phyloP scores from a whole-genome alignment of 2,797 vertebrate genomes.

The Vespertilio murinus region DNA sequence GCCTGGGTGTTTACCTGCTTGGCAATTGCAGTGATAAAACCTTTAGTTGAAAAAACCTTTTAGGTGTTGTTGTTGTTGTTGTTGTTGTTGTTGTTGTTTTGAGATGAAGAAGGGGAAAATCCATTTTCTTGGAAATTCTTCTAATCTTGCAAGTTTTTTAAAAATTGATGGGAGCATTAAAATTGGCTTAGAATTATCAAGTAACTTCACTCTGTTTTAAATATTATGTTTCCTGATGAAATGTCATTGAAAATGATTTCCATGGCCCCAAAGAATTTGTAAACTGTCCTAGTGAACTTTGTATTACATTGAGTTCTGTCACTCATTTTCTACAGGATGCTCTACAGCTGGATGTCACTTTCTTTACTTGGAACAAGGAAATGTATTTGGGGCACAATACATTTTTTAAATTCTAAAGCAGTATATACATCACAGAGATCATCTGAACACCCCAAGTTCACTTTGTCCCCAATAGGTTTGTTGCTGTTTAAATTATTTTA shows the following conservation, averaged over 20 bases:
- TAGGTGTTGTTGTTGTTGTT: not conserved
- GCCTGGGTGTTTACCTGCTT: not conserved
- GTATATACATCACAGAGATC: not conserved
- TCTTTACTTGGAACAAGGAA: not conserved
- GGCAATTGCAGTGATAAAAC: not conserved
- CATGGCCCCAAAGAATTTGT: not conserved
- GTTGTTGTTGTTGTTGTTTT: not conserved
- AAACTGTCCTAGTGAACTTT: not conserved
- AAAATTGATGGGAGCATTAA: conserved; percentile 13
- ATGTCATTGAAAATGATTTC: conserved; percentile 7
- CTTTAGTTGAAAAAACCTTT: not conserved
- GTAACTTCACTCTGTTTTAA: not conserved
- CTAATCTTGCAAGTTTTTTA: not conserved
- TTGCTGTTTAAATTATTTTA: conserved; percentile 41
- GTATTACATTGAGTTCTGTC: not conserved
- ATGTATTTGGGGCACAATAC: not conserved
- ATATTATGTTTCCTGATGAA: conserved; percentile 14
- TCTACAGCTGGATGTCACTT: not conserved
- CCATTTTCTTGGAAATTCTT: not conserved
- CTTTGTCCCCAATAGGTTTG: not conserved
- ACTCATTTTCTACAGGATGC: not conserved
- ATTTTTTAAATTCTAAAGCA: not conserved
- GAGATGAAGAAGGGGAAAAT: not conserved
- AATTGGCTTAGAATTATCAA: conserved; percentile 28
- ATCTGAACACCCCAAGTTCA: not conserved